Conservation (phyloP, 2,888 invertebrate genomes). For the Drosophila falleni region DNA sequence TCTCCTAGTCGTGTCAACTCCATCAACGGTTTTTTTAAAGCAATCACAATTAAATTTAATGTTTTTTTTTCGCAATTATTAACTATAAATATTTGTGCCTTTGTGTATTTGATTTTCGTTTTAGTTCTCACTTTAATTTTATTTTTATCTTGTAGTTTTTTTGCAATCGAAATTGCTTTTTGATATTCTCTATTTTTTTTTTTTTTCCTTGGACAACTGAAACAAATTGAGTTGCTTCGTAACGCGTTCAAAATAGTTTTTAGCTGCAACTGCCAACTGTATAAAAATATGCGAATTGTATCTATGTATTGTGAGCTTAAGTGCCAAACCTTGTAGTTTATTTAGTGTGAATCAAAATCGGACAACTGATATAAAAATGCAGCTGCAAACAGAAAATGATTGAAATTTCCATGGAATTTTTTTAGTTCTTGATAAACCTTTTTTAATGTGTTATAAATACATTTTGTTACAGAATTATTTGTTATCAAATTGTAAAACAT, state of each 20-base stretch:
- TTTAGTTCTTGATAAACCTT: neutral
- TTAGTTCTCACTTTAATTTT: neutral
- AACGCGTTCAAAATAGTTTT: constrained; percentile 36
- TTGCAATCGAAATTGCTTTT: constrained; percentile 46
- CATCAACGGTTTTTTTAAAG: no score
- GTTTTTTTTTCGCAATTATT: constrained; percentile 22
- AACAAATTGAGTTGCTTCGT: constrained; percentile 44
- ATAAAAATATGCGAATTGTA: constrained; percentile 3
- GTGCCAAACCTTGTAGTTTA: constrained; percentile 53
- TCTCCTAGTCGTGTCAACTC: neutral
- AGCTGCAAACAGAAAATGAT: constrained; percentile 17
- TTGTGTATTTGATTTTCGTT: constrained; percentile 9
- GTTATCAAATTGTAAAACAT: no score
- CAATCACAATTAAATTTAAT: neutral
- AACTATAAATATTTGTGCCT: constrained; percentile 31
- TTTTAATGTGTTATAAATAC: neutral
- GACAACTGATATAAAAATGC: constrained; percentile 32
- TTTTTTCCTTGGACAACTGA: neutral
- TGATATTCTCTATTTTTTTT: constrained; percentile 38
- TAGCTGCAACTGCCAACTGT: constrained; percentile 27
- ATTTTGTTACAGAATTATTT: neutral
- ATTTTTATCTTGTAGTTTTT: constrained; percentile 22
- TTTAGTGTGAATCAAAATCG: constrained; percentile 38
- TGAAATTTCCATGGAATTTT: constrained; percentile 5
- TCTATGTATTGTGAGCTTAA: constrained; percentile 38